Evolutionary conservation across 2,113 vertebrate species (phyloP), one percentile per base, ranked within the genome.

Genomic region (Prochilodus magdalenae): DNA sequence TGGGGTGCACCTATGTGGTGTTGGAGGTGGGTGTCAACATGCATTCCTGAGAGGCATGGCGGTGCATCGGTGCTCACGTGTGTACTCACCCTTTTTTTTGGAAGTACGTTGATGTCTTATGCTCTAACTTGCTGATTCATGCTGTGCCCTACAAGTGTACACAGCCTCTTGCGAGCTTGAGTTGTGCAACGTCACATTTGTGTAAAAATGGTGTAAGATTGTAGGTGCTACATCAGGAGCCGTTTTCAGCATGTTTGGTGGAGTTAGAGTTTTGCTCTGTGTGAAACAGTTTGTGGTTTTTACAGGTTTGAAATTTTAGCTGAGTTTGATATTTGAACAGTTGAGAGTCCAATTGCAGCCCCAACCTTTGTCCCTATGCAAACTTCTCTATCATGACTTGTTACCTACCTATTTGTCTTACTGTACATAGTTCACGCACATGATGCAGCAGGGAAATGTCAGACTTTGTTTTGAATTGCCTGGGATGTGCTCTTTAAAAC

Each of bases 81-180:
- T 63, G 70, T 10, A 1, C 4, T 2, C 22, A 22, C n/a, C 5
- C 14, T 22, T 36, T 14, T 44, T 16, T 11, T 40, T 40, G 33
- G n/a, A 13, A 59, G n/a, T 24, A 26, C n/a, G 3, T 14, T 36
- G 18, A 6, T 6, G 10, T 59, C 30, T 57, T 26, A 33, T 22
- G 3, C 55, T 16, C 60, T 69, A 40, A 63, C 63, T 62, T 84
- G 73, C 55, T 80, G 71, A 74, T 59, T 75, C 51, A 79, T 70
- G 62, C 65, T 26, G 6, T 4, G 4, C 15, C 40, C 47, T 26
- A 49, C n/a, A 15, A 14, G 47, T 62, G 55, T 81, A 18, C 49
- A 40, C 30, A 73, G 8, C 62, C 47, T 67, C 51, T 59, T 24
- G 30, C 62, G 29, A 81, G 12, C 72, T 75, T 53, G 71, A 47